Conservation (phyloP, 2,797 vertebrate species). For the Xenopus petersii region DNA sequence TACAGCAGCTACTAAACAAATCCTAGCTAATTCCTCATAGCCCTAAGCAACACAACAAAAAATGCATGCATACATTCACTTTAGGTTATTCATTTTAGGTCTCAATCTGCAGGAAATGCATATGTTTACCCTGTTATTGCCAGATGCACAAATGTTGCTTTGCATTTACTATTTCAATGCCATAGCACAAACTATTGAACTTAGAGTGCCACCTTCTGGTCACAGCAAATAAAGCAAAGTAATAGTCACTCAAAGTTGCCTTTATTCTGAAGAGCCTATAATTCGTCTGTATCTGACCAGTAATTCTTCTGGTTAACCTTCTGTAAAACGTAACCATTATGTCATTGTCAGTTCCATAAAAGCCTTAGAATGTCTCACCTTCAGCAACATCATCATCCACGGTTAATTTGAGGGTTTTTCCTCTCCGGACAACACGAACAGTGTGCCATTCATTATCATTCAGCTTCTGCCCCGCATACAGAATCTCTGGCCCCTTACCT, state of each 20-base stretch:
- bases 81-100: not conserved
- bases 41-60: not conserved
- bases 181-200: no score
- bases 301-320: no score
- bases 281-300: no score
- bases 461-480: slow-evolving; percentile 97
- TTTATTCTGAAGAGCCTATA: no score
- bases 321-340: no score
- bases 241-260: no score
- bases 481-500: slow-evolving; percentile 98
- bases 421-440: slow-evolving; percentile 91
- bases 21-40: not conserved
- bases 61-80: not conserved
- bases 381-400: slow-evolving; percentile 98
- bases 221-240: slow-evolving; percentile 4
- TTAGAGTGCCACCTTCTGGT: slow-evolving; percentile 16
- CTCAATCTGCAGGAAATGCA: not conserved
- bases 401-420: slow-evolving; percentile 94
- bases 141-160: not conserved
- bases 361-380: slow-evolving; percentile 67
- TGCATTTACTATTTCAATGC: no score
- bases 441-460: slow-evolving; percentile 99
- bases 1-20: not conserved
- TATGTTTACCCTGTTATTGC: not conserved
- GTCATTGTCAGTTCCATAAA: not conserved